Evolutionary conservation across 2,113 vertebrate genomes (phyloP), one percentile per base, ranked within the genome.

Genomic region (Pristiophorus japonicus): DNA sequence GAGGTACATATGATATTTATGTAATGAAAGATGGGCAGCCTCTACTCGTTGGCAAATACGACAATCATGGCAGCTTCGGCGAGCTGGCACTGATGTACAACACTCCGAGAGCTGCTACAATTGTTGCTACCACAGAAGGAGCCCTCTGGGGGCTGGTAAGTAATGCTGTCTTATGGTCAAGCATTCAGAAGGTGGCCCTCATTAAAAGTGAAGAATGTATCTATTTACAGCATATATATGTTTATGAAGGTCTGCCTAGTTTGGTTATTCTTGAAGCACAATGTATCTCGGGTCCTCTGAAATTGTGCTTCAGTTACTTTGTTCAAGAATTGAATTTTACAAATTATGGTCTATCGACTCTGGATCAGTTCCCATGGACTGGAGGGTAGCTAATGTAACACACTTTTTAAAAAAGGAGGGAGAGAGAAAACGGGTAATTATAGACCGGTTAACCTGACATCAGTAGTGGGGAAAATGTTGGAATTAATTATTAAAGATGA

Each of bases 61-160:
- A 99, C 96, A 99, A 99, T 96, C 99, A 97, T 16, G 99, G 99
- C 97, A 99, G 99, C 97, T 99, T 99, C 96, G 99, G 99, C 96
- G 99, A 99, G 90, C 98, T 99, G 96, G 99, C 99, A 3, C 97
- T 99, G 97, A 99, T 99, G 99, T 99, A 99, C 97, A 99, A 99
- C 97, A 99, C 99, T 95, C 99, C 99, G 24, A 98, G 99, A 95
- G 99, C 99, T 95, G 99, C 99, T 92, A 99, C 99, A 96, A 99
- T 99, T 96, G 78, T 98, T 62, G 98, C 99, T 97, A 99, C 98
- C 95, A 97, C 98, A 95, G 98, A 99, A 96, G 99, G 99, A 96
- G 97, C 99, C 38, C 98, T 99, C 11, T 99, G 99, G 99, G 99
- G 98, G 96, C 97, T 99, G 98, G 99, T 99, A 97, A 99, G 98